Conservation (phyloP, 2,113 vertebrate species). For the Acrocephalus kingi region DNA sequence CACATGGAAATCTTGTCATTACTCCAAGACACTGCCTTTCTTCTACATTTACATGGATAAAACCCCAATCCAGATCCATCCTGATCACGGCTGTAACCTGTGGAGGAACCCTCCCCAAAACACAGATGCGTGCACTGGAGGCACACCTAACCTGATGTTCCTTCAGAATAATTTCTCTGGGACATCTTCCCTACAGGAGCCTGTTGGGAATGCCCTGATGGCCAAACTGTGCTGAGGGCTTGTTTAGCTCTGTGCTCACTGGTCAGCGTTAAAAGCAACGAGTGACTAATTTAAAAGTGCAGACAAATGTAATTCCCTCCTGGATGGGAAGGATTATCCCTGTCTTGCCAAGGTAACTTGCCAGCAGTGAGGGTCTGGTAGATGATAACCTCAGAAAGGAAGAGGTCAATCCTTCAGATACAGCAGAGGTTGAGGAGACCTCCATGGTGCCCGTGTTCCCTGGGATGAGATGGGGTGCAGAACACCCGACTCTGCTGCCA, state of each 20-base stretch:
- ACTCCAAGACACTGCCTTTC: neutral
- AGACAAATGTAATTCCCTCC: neutral
- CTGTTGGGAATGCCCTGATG: neutral
- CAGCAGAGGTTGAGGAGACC: neutral
- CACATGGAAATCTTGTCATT: neutral
- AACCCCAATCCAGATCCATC: neutral
- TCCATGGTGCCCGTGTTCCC: rapidly evolving
- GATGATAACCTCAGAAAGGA: neutral
- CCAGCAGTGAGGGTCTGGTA: neutral
- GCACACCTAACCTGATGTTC: neutral
- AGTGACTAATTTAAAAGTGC: neutral
- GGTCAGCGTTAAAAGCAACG: neutral
- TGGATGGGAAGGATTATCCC: neutral
- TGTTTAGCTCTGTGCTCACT: neutral
- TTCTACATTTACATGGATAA: neutral
- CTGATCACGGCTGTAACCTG: neutral
- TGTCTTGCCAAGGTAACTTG: neutral
- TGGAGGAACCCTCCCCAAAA: neutral
- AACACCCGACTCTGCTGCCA: neutral
- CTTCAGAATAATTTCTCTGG: neutral
- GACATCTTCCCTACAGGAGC: neutral
- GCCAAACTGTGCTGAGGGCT: neutral
- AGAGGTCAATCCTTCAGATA: neutral
- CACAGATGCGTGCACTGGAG: neutral
- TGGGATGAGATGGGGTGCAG: neutral